These are phyloP conservation scores for Hypercompe scribonia DNA, from an alignment of 2,888 invertebrate species.

Conservation along the genomic window DNA sequence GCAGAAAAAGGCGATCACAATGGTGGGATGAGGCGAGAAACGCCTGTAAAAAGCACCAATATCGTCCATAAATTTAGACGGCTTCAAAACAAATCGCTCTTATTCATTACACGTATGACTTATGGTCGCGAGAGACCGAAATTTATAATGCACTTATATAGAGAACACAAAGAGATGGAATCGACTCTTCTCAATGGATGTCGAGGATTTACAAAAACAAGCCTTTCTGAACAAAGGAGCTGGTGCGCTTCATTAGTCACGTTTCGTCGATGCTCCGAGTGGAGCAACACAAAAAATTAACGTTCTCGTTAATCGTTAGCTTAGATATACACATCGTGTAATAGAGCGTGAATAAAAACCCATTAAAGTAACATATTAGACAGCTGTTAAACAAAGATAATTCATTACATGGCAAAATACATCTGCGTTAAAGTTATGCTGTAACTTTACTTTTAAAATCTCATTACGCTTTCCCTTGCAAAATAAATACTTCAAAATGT, in stretches of 20 bases:
- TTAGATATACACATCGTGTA: conserved; percentile 54
- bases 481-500: conserved; percentile 18
- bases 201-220: conserved; percentile 69
- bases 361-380: conserved; percentile 47
- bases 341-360: conserved; percentile 58
- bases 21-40: conserved; percentile 80
- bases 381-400: conserved; percentile 46
- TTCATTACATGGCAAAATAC: conserved; percentile 36
- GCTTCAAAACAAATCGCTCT: conserved; percentile 87
- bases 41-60: conserved; percentile 81
- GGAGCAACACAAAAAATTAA: conserved; percentile 59
- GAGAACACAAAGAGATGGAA: conserved; percentile 73
- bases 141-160: conserved; percentile 81
- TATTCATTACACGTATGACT: conserved; percentile 87
- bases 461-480: conserved; percentile 9
- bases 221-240: conserved; percentile 64
- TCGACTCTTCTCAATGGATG: conserved; percentile 61
- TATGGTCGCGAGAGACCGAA: conserved; percentile 75
- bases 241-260: conserved; percentile 81
- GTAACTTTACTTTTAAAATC: background rate
- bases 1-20: conserved; percentile 84
- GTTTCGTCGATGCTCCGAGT: conserved; percentile 62
- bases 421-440: conserved; percentile 44
- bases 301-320: conserved; percentile 49
- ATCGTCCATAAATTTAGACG: conserved; percentile 84